Percentiles rank a stretch among this genome's conserved stretches.
Conservation (phyloP, 2,888 invertebrate genomes). For the Lycia hirtaria region DNA sequence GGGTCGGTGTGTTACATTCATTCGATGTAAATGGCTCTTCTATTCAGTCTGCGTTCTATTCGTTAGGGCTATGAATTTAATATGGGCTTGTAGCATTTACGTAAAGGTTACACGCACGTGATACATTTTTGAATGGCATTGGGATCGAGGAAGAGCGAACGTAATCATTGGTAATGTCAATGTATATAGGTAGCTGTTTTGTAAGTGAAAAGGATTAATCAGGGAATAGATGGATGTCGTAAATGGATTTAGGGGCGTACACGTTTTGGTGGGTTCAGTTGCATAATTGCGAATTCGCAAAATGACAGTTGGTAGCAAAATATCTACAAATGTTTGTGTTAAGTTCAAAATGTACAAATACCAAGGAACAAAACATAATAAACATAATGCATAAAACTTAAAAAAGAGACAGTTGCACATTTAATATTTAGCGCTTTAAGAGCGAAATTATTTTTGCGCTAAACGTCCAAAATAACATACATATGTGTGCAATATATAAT, state of each 20-base stretch:
- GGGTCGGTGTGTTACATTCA: constrained; percentile 40
- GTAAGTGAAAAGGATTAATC: constrained; percentile 38
- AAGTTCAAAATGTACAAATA: too few relatives aligned
- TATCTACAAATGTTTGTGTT: too few relatives aligned
- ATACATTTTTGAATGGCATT: constrained; percentile 33
- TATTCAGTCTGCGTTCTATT: constrained; percentile 28
- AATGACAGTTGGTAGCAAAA: too few relatives aligned
- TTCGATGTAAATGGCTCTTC: constrained; percentile 31
- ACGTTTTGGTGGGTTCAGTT: too few relatives aligned
- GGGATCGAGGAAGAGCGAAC: constrained; percentile 3
- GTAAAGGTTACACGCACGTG: constrained; percentile 36
- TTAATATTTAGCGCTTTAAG: too few relatives aligned
- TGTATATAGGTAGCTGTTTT: constrained; percentile 32
- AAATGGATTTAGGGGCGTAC: constrained; percentile 32
- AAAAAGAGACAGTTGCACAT: too few relatives aligned
- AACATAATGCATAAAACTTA: too few relatives aligned
- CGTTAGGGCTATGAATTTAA: constrained; percentile 30
- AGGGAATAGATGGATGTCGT: constrained; percentile 22
- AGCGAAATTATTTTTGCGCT: too few relatives aligned
- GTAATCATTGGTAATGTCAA: constrained; percentile 26
- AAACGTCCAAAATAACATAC: too few relatives aligned
- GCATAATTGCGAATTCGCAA: too few relatives aligned
- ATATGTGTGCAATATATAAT: too few relatives aligned
- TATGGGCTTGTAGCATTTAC: constrained; percentile 33
- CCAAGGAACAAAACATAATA: too few relatives aligned